These are phyloP conservation scores for Euphydryas editha DNA, from an alignment of 2,888 invertebrate species.

Conservation along the genomic window DNA sequence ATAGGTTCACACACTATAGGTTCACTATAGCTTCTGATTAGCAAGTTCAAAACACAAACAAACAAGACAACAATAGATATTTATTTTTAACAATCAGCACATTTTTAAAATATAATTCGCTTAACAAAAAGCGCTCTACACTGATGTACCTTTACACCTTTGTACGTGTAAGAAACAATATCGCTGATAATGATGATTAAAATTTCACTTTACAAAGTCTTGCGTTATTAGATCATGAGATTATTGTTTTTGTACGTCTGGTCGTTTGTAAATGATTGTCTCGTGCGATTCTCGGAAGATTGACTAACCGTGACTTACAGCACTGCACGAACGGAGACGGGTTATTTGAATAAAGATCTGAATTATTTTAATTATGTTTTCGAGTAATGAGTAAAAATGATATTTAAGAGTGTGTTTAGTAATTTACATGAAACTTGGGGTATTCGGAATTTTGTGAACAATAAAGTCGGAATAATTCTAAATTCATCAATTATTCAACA, in stretches of 20 bases:
- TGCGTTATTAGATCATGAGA: conserved; percentile 32
- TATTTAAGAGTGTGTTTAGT: not conserved
- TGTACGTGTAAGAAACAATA: not conserved
- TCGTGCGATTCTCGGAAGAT: conserved; percentile 45
- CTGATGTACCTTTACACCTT: not conserved
- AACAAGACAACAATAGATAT: too few relatives aligned
- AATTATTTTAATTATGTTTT: conserved; percentile 12
- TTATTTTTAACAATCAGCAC: too few relatives aligned
- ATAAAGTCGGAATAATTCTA: too few relatives aligned
- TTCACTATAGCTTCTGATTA: too few relatives aligned
- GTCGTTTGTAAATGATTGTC: conserved; percentile 50
- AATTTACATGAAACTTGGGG: not conserved
- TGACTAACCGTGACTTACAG: conserved; percentile 47
- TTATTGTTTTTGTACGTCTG: conserved; percentile 53
- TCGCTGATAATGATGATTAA: conserved; percentile 39
- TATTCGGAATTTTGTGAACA: too few relatives aligned
- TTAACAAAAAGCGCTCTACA: too few relatives aligned
- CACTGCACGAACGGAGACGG: conserved; percentile 47
- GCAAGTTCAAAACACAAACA: too few relatives aligned
- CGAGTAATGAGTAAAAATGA: not conserved
- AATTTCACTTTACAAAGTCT: conserved; percentile 34
- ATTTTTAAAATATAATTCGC: too few relatives aligned
- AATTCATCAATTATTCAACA: too few relatives aligned
- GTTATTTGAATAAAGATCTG: conserved; percentile 8
- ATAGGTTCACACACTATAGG: too few relatives aligned